Base-by-base conservation (phyloP, 2,797 vertebrate species). In the Phataginus tricuspis region DNA sequence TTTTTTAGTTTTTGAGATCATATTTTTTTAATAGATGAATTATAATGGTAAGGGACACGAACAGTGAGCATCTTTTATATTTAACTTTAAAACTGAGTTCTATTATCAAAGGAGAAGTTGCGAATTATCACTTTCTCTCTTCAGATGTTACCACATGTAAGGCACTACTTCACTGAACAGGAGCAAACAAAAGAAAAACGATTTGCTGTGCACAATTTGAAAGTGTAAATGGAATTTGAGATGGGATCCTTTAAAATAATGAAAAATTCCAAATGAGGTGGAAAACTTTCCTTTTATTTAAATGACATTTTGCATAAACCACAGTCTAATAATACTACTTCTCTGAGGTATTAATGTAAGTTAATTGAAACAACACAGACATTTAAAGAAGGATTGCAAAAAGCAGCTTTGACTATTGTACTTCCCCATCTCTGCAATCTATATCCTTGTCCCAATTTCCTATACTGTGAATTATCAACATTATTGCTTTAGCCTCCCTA, bases 221-320 rank as follows among this genome's bases (percentile, higher is more conserved):
- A 98, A 96, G 96, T 96, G 97, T 96, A 97, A 97, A 98, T 97
- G 97, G 97, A 98, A 98, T 96, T 92, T 80, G 92, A 97, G 92
- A 95, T 55, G 51, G 86, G 25, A 86, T 97, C 72, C 45, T 98
- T 98, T 98, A 98, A 95, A 53, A 37, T 96, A 83, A 94, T 95
- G 95, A 97, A 96, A 95, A 29, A 34, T 97, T 97, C 96, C 93
- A 97, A 97, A 97, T 95, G 75, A 97, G 94, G 83, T 90, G 90
- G 94, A 95, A 95, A 91, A 11, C 57, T 15, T 11, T 72, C 61
- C 64, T 84, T 96, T 97, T 89, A 92, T 95, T 97, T 90, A 93
- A 97, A 88, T 96, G 90, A 82, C 95, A 88, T 96, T 96, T 96
- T 96, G 13, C 79, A n/a, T 96, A 94, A 96, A 83, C 42, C 34